These are phyloP conservation scores for Brenthis hecate DNA, from an alignment of 2,888 invertebrate species.

Conservation along the genomic window DNA sequence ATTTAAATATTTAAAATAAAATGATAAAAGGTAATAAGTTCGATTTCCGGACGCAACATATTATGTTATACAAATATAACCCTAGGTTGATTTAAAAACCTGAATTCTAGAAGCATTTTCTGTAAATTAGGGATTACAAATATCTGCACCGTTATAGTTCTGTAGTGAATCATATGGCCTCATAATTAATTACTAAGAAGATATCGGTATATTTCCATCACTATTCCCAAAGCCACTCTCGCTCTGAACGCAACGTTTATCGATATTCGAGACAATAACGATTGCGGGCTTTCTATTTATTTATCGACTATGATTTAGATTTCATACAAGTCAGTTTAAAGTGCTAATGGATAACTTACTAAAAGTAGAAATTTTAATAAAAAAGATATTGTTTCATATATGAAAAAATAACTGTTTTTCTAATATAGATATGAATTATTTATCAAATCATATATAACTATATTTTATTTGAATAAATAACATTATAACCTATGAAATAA, in stretches of 20 bases:
- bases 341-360: conserved; percentile 19
- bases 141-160: background rate
- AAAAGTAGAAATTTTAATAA: too few species aligned
- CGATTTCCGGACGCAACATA: too few species aligned
- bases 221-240: conserved; percentile 34
- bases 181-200: conserved; percentile 2
- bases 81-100: too few species aligned
- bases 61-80: too few species aligned
- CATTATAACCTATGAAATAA: background rate
- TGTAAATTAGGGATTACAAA: background rate
- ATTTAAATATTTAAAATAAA: too few species aligned
- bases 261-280: conserved; percentile 59
- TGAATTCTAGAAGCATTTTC: too few species aligned
- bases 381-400: too few species aligned
- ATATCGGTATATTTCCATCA: conserved; percentile 19
- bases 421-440: too few species aligned
- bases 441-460: background rate
- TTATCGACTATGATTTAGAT: conserved; percentile 58
- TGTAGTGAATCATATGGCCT: background rate
- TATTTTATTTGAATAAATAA: background rate
- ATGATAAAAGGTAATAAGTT: too few species aligned
- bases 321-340: conserved; percentile 11
- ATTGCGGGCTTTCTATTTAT: conserved; percentile 45
- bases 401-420: too few species aligned
- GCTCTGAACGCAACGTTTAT: conserved; percentile 36